Conservation (phyloP, 2,888 invertebrate genomes). For the Thymelicus lineola region DNA sequence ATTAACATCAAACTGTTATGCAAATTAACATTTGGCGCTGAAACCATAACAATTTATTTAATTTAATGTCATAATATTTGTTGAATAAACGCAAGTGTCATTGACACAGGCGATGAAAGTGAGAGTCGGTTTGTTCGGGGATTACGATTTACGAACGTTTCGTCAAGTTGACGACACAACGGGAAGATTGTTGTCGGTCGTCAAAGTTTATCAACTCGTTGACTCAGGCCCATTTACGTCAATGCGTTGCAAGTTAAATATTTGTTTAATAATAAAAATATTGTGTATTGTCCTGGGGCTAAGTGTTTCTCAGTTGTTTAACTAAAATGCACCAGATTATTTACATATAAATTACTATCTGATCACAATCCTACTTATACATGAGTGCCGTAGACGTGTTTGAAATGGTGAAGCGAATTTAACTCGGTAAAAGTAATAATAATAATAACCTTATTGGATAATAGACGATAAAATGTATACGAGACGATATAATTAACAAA, state of each 20-base stretch:
- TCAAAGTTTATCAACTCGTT: conserved; percentile 16
- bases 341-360: too few species aligned
- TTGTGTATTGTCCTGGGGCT: too few species aligned
- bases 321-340: too few species aligned
- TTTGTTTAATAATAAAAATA: not conserved
- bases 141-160: conserved; percentile 12
- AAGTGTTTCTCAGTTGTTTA: too few species aligned
- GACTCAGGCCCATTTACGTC: conserved; percentile 39
- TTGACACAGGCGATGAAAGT: conserved; percentile 25
- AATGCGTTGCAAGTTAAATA: conserved; percentile 28
- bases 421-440: too few species aligned
- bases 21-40: conserved; percentile 6
- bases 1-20: conserved; percentile 9
- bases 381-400: too few species aligned
- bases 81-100: conserved; percentile 20
- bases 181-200: not conserved
- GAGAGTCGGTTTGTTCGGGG: conserved; percentile 7
- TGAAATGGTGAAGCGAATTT: too few species aligned
- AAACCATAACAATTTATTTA: conserved; percentile 21
- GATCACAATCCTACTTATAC: too few species aligned
- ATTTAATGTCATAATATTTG: conserved; percentile 24
- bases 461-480: too few species aligned
- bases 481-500: too few species aligned
- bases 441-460: too few species aligned
- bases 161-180: conserved; percentile 1